phyloP scores from a whole-genome alignment of 2,888 invertebrate species.

The Altica lythri region DNA sequence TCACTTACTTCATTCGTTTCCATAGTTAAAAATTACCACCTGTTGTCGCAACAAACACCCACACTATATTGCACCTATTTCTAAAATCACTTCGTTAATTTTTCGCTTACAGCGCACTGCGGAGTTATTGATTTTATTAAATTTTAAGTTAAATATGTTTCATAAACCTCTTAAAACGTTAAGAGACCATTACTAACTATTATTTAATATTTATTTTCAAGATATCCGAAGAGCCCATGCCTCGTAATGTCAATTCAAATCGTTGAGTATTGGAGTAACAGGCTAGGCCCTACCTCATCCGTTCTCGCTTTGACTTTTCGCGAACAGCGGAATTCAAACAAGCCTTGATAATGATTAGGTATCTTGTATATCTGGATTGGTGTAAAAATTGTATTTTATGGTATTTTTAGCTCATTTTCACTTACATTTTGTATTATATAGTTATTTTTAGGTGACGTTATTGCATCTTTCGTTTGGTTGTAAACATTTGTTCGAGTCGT shows the following conservation, averaged over 20 bases:
- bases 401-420: conserved; percentile 5
- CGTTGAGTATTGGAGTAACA: conserved; percentile 43
- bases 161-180: not conserved
- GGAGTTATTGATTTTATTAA: conserved; percentile 27
- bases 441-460: not conserved
- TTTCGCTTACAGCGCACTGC: conserved; percentile 18
- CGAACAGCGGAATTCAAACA: conserved; percentile 8
- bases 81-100: conserved; percentile 29
- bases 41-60: conserved; percentile 32
- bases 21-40: conserved; percentile 39
- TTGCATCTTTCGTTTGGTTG: not conserved
- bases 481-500: too few species aligned
- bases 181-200: conserved; percentile 10
- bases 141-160: not conserved
- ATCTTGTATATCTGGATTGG: conserved; percentile 16
- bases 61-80: conserved; percentile 33
- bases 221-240: conserved; percentile 39
- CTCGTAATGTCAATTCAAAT: conserved; percentile 45
- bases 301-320: conserved; percentile 32
- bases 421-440: not conserved
- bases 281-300: conserved; percentile 46
- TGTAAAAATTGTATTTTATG: not conserved
- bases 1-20: conserved; percentile 41
- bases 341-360: conserved; percentile 25
- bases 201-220: conserved; percentile 17